A percentile compares a stretch with the other conserved stretches of the same genome.
These are phyloP conservation scores for Branchellion lobata DNA, from an alignment of 2,888 invertebrate species.

Conservation along the genomic window DNA sequence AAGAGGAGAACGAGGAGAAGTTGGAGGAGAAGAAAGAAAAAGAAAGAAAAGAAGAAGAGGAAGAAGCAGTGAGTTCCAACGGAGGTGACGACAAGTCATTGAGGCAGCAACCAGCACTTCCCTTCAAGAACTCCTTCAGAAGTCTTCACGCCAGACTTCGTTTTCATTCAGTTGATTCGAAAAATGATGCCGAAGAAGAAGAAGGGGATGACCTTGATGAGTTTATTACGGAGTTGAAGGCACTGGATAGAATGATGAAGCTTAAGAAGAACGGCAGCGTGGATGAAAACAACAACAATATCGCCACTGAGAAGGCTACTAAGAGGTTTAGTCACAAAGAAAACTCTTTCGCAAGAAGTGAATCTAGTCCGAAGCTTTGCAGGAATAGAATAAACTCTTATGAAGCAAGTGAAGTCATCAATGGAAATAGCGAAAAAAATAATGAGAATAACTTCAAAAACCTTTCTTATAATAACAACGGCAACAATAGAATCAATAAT, in stretches of 20 bases:
- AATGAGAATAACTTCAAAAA: too few species aligned
- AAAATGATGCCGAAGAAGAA: not conserved
- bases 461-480: too few species aligned
- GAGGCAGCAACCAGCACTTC: not conserved
- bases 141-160: constrained; percentile 10
- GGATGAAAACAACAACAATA: not conserved
- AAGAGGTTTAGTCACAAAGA: not conserved
- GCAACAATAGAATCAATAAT: too few species aligned
- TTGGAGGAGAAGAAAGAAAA: too few species aligned
- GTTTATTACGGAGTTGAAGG: not conserved
- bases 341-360: not conserved
- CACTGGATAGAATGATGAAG: not conserved
- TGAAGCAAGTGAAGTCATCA: not conserved
- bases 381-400: too few species aligned
- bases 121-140: not conserved
- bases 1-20: too few species aligned
- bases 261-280: not conserved
- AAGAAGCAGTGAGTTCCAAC: too few species aligned
- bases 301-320: too few species aligned
- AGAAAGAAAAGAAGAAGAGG: too few species aligned
- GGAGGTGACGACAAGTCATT: not conserved
- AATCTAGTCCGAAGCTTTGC: too few species aligned
- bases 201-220: not conserved
- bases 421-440: not conserved
- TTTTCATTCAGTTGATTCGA: constrained; percentile 18